Evolutionary conservation across 2,113 vertebrate species (phyloP).

Genomic region (Pithys albifrons): DNA sequence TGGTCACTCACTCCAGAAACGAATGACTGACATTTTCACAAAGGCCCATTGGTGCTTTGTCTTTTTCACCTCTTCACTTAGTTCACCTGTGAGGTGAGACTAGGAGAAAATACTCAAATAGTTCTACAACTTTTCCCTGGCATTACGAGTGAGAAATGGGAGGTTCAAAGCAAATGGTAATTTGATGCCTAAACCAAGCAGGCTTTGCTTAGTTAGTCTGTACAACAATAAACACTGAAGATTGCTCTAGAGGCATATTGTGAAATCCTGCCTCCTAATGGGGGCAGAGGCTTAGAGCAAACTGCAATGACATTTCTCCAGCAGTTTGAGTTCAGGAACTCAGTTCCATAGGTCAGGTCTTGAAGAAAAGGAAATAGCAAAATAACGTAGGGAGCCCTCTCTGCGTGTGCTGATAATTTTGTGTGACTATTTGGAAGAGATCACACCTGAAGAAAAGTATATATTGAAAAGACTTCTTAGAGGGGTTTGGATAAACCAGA

Average conservation of each 20-base stretch:
- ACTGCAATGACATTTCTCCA: neutral
- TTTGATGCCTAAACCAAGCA: neutral
- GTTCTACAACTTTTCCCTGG: neutral
- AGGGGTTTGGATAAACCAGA: neutral
- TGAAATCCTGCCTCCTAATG: neutral
- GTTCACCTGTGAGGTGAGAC: neutral
- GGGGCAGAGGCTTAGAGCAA: neutral
- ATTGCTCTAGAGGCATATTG: neutral
- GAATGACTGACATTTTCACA: neutral
- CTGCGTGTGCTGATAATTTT: neutral
- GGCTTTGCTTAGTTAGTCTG: neutral
- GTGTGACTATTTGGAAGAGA: accelerated
- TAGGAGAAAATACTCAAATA: neutral
- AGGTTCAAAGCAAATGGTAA: neutral
- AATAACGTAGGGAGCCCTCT: neutral
- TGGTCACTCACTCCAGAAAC: neutral
- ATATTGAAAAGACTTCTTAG: neutral
- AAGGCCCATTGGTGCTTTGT: accelerated
- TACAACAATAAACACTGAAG: neutral
- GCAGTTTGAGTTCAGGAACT: neutral
- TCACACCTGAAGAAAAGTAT: neutral
- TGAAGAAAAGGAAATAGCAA: neutral
- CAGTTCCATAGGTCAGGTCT: neutral
- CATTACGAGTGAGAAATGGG: neutral
- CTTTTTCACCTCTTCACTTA: neutral